phyloP scores from a whole-genome alignment of 2,888 invertebrate species.

The Scelioninae gen. 1 region DNA sequence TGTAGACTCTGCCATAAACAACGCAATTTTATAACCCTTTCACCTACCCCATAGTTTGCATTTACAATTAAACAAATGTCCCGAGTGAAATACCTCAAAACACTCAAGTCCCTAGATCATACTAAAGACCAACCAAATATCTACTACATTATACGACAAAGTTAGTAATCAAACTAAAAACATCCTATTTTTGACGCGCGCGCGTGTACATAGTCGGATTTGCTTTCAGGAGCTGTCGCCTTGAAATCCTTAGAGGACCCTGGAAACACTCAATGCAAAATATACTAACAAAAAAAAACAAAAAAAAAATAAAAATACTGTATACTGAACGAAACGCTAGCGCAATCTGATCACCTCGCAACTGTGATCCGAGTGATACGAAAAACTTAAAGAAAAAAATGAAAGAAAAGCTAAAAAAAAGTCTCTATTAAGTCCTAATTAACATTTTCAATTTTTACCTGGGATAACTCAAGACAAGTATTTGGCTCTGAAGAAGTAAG shows the following conservation, averaged over 20 bases:
- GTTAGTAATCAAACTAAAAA: not conserved
- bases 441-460: slow-evolving; percentile 68
- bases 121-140: slow-evolving; percentile 3
- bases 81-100: not conserved
- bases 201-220: slow-evolving; percentile 81
- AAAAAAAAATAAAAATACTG: slow-evolving; percentile 55
- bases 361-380: slow-evolving; percentile 84
- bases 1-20: slow-evolving; percentile 43
- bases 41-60: slow-evolving; percentile 20
- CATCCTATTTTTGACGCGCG: slow-evolving; percentile 56
- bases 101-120: too few relatives aligned
- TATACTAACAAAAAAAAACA: slow-evolving; percentile 47
- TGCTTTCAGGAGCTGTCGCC: slow-evolving; percentile 85
- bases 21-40: slow-evolving; percentile 46
- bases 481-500: slow-evolving; percentile 45
- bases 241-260: slow-evolving; percentile 83
- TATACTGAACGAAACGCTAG: slow-evolving; percentile 77
- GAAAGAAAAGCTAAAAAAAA: slow-evolving; percentile 66
- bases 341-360: slow-evolving; percentile 84
- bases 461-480: slow-evolving; percentile 54
- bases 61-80: slow-evolving; percentile 41
- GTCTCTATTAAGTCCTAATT: slow-evolving; percentile 80
- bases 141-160: too few relatives aligned
- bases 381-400: slow-evolving; percentile 69
- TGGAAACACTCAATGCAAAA: slow-evolving; percentile 75